Conservation (phyloP, 2,113 vertebrate species). For the Xyliphius kryptos region DNA sequence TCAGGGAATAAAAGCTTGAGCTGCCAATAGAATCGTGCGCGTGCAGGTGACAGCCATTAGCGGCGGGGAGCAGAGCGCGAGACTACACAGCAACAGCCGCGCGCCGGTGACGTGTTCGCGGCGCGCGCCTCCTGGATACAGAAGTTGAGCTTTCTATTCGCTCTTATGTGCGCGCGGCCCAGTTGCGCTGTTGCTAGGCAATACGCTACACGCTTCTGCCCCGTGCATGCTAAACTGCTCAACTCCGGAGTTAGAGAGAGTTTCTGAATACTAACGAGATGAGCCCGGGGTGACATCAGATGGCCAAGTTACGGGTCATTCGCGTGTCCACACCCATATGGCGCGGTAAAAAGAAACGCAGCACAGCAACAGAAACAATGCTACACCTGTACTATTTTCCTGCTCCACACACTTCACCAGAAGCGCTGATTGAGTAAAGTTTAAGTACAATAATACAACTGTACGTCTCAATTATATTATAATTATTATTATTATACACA, state of each 20-base stretch:
- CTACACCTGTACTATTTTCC: too few species aligned
- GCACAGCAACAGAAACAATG: too few species aligned
- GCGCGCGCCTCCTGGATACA: slow-evolving; percentile 72
- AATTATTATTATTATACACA: too few species aligned
- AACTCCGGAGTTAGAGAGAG: slow-evolving; percentile 44
- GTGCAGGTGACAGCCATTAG: slow-evolving; percentile 59
- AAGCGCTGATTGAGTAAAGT: too few species aligned
- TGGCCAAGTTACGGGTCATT: slow-evolving; percentile 30
- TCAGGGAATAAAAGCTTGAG: slow-evolving; percentile 39
- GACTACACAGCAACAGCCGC: slow-evolving; percentile 76
- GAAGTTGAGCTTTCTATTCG: slow-evolving; percentile 72
- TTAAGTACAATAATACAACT: too few species aligned
- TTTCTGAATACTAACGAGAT: slow-evolving; percentile 39
- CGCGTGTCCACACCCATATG: slow-evolving; percentile 1
- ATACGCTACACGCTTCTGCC: slow-evolving; percentile 53
- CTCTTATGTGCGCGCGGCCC: slow-evolving; percentile 51
- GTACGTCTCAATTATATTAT: too few species aligned
- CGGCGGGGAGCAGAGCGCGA: slow-evolving; percentile 53
- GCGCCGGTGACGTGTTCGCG: slow-evolving; percentile 65
- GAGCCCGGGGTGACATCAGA: slow-evolving; percentile 27
- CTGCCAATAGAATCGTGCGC: slow-evolving; percentile 40
- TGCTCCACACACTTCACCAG: too few species aligned
- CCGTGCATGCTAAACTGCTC: slow-evolving; percentile 51
- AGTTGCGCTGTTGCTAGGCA: slow-evolving; percentile 75
- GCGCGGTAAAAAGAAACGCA: too few species aligned